Base-by-base conservation (phyloP, 1,140 invertebrate genomes). In the Drosophila teissieri region DNA sequence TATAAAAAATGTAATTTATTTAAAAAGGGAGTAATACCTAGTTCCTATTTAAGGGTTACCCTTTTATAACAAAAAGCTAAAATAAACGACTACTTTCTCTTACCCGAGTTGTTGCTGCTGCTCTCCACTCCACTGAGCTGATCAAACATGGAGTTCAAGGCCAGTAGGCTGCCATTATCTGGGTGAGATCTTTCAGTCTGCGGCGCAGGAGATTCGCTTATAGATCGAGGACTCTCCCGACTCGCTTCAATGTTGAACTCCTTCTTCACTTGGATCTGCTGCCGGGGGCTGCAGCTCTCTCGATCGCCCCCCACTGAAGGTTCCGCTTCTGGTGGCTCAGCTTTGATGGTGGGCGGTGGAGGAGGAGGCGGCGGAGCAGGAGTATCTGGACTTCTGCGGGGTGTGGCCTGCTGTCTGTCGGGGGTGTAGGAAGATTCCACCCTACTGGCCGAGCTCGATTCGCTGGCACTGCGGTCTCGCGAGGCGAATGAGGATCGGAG, bases 131-230 rank as follows among this genome's bases (percentile, higher is more conserved):
- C 56, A 55, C 64, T 84, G 7, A 93, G 93, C 82, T 94, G 97
- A 92, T 97, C 96, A 77, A 97, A 97, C 96, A 97, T 97, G n/a
- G 96, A 97, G 2, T 96, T 97, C 0, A 98, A 92, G 0, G 96
- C 96, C 15, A 96, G 95, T n/a, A 97, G 93, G 78, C 96, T 97
- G 81, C 96, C 97, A 52, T 81, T 93, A 53, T 88, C 81, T 17
- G 92, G 93, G 11, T 70, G 62, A 36, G 93, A 86, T 10, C 44
- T 93, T 1, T 24, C 15, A 0, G 48, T 24, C 60, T 57, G 73
- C 2, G 95, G 94, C 7, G 94, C 90, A 0, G 95, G 95, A 2
- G 80, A 78, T 8, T 97, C 96, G 77, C 96, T 96, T 45, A 24
- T 36, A 2, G 94, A 94, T 0, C 90, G 89, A 36, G 92, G 93